Evolutionary conservation across 2,888 invertebrate species (phyloP), one percentile per base, ranked within the genome.

Genomic region (Rambutsinella grinnellia): DNA sequence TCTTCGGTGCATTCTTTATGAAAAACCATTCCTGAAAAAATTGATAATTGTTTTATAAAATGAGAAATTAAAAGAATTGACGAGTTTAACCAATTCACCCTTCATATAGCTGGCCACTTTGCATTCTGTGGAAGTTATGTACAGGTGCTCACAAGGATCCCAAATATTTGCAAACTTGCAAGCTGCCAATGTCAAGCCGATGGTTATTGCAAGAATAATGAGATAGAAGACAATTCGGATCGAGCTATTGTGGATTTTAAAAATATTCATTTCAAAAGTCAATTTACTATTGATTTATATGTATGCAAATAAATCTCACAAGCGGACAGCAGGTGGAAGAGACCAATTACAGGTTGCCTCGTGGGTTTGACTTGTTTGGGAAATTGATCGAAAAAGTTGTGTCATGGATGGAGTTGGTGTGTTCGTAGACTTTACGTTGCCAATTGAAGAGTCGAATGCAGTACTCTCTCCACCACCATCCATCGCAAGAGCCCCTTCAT

Each of bases 121-220:
- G 62, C 79, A 79, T 36, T 79, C 57, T 5, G 70, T 69, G 6
- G 57, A 70, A 13, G 66, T 70, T 15, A 72, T 54, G 58, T 53
- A 66, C 3, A 71, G 23, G 13, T 53, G 36, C 27, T 65, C 56
- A 19, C 79, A 79, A 17, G 76, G 76, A 19, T 79, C 76, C 69
- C 76, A 79, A 28, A 76, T 21, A 28, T 71, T 65, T 13, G 67
- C 63, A 6, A 79, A 68, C 27, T 79, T 79, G 26, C 67, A 70
- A 8, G 68, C 67, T 26, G 76, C 71, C 57, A 79, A 51, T 0
- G 76, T 76, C 15, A 63, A 26, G 2, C 57, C 28, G 10, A 67
- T 6, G 10, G 71, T 58, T 8, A 63, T 3, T 10, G 17, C 15
- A 17, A 71, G 21, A 2, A 74, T 58, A 17, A 56, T 27, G 5